Conservation (phyloP, 2,888 invertebrate species). For the Scaptomyza caliginosa region DNA sequence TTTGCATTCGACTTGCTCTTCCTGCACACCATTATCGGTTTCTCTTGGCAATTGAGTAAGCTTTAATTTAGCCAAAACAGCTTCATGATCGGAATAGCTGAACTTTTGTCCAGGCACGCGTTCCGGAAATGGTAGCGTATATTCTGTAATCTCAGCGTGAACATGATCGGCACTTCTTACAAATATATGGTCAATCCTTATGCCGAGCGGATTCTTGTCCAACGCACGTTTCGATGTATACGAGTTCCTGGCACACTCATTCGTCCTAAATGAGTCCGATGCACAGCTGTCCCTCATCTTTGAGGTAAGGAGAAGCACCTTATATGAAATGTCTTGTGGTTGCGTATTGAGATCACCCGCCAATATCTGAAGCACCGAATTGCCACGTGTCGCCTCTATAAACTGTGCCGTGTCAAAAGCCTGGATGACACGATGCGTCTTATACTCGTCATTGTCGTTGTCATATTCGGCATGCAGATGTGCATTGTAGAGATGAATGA, state of each 20-base stretch:
- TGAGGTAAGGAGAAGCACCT: conserved; percentile 86
- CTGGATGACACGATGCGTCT: conserved; percentile 96
- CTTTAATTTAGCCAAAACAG: conserved; percentile 87
- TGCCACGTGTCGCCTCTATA: conserved; percentile 91
- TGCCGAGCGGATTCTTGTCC: conserved; percentile 88
- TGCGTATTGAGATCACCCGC: conserved; percentile 98
- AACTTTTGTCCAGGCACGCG: conserved; percentile 89
- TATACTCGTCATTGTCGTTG: conserved; percentile 92
- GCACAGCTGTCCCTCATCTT: conserved; percentile 85
- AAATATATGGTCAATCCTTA: conserved; percentile 96
- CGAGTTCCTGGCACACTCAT: conserved; percentile 91
- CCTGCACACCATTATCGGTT: not conserved
- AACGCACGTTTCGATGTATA: conserved; percentile 88
- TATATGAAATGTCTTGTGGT: conserved; percentile 92
- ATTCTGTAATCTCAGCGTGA: conserved; percentile 85
- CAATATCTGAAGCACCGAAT: conserved; percentile 92
- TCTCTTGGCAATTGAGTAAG: conserved; percentile 33
- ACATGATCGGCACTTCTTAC: conserved; percentile 83
- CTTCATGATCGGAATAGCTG: conserved; percentile 96
- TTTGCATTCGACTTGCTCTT: conserved; percentile 41
- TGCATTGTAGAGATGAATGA: conserved; percentile 94
- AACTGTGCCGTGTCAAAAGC: conserved; percentile 98
- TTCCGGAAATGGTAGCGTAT: conserved; percentile 89
- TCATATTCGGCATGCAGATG: conserved; percentile 99
- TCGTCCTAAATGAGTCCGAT: conserved; percentile 87